These are phyloP conservation scores for Amblyraja radiata DNA, from an alignment of 2,797 vertebrate genomes.

Conservation along the genomic window DNA sequence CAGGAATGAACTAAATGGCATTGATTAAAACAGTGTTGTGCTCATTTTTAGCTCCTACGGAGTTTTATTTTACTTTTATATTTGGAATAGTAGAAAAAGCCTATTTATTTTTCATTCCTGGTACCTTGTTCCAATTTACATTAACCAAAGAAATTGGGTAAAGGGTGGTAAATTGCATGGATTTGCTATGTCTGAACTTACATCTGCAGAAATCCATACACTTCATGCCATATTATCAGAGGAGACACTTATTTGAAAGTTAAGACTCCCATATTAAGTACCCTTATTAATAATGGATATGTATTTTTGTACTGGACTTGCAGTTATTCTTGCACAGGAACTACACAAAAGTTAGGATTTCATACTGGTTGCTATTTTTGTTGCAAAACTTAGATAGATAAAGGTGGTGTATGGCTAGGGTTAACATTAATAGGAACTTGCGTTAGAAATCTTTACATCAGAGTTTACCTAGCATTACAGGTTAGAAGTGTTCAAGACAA, in stretches of 20 bases:
- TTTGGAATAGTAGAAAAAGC: neutral
- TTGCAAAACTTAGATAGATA: neutral
- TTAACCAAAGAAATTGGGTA: neutral
- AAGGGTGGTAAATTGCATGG: neutral
- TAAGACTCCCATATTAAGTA: neutral
- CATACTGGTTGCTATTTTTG: neutral
- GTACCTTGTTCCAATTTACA: neutral
- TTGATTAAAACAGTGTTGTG: neutral
- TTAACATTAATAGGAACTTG: neutral
- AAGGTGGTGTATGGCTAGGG: neutral
- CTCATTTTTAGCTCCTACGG: neutral
- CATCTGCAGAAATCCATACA: neutral
- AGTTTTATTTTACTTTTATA: neutral
- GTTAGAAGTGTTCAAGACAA: too few species aligned
- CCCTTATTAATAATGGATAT: slow-evolving; percentile 12
- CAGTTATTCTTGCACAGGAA: neutral
- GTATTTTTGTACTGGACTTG: neutral
- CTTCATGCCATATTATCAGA: neutral
- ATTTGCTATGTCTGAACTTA: neutral
- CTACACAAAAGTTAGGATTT: neutral
- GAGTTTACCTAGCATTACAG: neutral
- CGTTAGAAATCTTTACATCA: neutral
- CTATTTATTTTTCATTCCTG: neutral
- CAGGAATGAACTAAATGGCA: neutral
- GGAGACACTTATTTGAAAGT: neutral